Base-by-base conservation (phyloP, 2,113 vertebrate species). In the Ovis canadensis region DNA sequence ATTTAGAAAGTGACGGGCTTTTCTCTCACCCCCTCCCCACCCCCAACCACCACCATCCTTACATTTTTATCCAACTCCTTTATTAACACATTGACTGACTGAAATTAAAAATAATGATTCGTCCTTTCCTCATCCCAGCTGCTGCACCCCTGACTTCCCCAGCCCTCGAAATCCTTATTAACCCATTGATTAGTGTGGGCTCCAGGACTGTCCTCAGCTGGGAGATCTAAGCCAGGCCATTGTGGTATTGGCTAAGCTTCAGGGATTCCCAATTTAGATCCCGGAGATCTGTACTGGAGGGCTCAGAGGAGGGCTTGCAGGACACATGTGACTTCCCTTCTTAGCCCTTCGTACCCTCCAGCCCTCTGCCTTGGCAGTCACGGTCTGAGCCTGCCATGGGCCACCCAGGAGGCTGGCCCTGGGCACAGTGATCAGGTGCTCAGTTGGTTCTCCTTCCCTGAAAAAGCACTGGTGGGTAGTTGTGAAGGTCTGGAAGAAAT, bases 31-130 rank as follows among this genome's bases (percentile, higher is more conserved):
- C 87, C 93, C 64, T 12, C 71, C 60, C 14, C 3, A 36, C 48
- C 64, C n/a, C 45, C 92, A 77, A n/a, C 59, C 87, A 96, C 94
- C 97, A 12, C 71, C 29, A 1, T 45, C 80, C 81, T 90, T 48
- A 21, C 40, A 36, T 82, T 33, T 33, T 84, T 55, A 43, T 33
- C 82, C 90, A 81, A 4, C 88, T 83, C 83, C 88, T 96, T 97
- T 98, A 97, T 98, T 97, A 98, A 96, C 94, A 97, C 98, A 98
- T 94, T 97, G 97, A 98, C 98, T 98, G 98, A 96, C 97, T 98
- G 98, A 98, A 98, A 98, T 98, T 98, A 98, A 98, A 99, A 99
- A 98, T 98, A 98, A 98, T 98, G 98, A 98, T 98, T 95, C 96
- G 82, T 57, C 23, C 50, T 90, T 88, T 91, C 89, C 96, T 98